Percentiles rank a stretch among this genome's conserved stretches.
Conservation (phyloP, 2,797 vertebrate genomes). For the Crypturellus tataupa region DNA sequence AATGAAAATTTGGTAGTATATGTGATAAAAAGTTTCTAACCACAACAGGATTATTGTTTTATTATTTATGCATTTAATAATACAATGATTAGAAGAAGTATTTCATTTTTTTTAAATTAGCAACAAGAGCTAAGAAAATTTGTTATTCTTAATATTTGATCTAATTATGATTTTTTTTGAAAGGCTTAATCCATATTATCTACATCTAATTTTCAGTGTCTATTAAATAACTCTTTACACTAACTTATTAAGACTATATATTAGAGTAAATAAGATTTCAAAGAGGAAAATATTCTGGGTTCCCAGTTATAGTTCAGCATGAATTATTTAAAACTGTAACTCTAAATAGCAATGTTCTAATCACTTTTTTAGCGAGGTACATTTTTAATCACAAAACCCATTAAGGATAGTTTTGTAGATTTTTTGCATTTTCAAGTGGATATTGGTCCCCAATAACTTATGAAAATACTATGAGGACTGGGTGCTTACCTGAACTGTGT, state of each 20-base stretch:
- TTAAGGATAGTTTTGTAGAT: not conserved
- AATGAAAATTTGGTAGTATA: not conserved
- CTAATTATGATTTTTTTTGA: not conserved
- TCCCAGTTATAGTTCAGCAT: not conserved
- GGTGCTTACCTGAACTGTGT: not conserved
- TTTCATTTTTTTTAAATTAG: constrained; percentile 47
- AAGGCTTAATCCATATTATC: constrained; percentile 40
- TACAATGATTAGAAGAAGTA: constrained; percentile 21
- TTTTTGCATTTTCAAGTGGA: not conserved
- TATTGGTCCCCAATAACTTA: not conserved
- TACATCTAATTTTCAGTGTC: constrained; percentile 39
- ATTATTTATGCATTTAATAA: constrained; percentile 60
- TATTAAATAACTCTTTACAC: constrained; percentile 53
- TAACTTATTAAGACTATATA: constrained; percentile 55
- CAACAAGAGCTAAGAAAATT: constrained; percentile 10
- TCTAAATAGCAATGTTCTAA: not conserved
- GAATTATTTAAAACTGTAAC: not conserved
- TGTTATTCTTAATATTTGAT: constrained; percentile 47
- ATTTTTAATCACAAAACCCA: not conserved
- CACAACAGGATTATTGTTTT: not conserved
- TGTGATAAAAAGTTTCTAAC: constrained; percentile 4
- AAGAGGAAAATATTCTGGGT: not conserved
- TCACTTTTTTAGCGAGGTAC: not conserved
- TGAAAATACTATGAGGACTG: not conserved
- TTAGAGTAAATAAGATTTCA: constrained; percentile 37